A percentile compares a stretch with the other conserved stretches of the same genome.
Conservation (phyloP, 1,140 invertebrate genomes). For the Marisa cornuarietis region DNA sequence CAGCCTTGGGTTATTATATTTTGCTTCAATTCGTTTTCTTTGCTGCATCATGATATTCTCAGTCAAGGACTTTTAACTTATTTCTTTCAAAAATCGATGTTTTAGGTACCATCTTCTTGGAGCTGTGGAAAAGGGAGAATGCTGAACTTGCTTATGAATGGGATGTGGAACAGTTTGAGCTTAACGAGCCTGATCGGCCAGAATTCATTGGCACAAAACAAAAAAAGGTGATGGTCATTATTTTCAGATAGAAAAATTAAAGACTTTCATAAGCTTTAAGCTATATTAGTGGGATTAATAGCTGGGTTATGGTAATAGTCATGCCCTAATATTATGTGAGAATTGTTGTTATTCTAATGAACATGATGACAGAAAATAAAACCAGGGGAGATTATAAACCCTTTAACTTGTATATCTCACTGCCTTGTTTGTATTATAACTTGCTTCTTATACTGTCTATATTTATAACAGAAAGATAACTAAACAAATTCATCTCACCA, state of each 20-base stretch:
- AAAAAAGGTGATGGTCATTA: conserved; percentile 34
- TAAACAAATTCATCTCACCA: no score
- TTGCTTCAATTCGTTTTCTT: no score
- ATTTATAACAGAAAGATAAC: no score
- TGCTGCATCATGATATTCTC: no score
- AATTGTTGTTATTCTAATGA: no score
- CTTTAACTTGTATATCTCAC: no score
- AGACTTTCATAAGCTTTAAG: conserved; percentile 9
- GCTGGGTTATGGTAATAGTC: neutral
- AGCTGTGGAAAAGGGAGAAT: conserved; percentile 47
- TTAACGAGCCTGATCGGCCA: conserved; percentile 65
- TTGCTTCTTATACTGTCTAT: no score
- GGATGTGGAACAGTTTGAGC: conserved; percentile 67
- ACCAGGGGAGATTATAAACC: no score
- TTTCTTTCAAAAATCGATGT: neutral
- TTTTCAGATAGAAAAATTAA: no score
- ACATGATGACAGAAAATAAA: no score
- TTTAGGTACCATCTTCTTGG: neutral
- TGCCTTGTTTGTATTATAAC: no score
- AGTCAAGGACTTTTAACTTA: neutral
- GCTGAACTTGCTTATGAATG: conserved; percentile 65
- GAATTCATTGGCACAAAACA: conserved; percentile 59
- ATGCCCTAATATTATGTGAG: neutral
- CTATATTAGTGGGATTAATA: neutral
- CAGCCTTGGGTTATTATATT: neutral